Conservation (phyloP, 2,888 invertebrate genomes). For the Dynastes tityus region DNA sequence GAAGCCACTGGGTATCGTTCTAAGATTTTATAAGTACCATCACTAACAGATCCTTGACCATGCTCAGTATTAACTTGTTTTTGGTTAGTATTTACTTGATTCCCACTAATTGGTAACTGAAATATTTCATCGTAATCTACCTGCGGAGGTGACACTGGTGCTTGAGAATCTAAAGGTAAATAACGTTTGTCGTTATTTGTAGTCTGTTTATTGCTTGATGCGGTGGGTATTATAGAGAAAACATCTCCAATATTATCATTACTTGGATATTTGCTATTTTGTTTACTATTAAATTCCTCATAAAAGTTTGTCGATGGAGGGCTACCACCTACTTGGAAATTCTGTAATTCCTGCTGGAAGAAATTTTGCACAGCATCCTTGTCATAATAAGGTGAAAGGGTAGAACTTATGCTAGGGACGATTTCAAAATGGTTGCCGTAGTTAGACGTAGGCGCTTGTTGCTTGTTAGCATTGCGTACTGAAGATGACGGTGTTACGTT, state of each 20-base stretch:
- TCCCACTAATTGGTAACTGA: constrained; percentile 38
- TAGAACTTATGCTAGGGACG: constrained; percentile 24
- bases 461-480: neutral
- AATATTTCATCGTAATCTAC: constrained; percentile 48
- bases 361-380: constrained; percentile 27
- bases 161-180: constrained; percentile 38
- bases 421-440: constrained; percentile 18
- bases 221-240: constrained; percentile 37
- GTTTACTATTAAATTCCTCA: neutral
- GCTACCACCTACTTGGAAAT: neutral
- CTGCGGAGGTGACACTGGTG: constrained; percentile 3
- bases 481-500: neutral
- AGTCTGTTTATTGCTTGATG: neutral
- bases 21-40: constrained; percentile 63
- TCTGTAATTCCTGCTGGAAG: constrained; percentile 22
- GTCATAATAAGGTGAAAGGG: constrained; percentile 19
- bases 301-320: constrained; percentile 9
- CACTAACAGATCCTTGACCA: constrained; percentile 47
- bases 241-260: constrained; percentile 13
- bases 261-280: neutral
- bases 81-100: constrained; percentile 32
- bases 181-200: constrained; percentile 30
- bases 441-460: neutral
- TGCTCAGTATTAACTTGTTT: constrained; percentile 3
- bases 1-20: constrained; percentile 62